phyloP scores from a whole-genome alignment of 1,140 invertebrate species.

The Adelges cooleyi region DNA sequence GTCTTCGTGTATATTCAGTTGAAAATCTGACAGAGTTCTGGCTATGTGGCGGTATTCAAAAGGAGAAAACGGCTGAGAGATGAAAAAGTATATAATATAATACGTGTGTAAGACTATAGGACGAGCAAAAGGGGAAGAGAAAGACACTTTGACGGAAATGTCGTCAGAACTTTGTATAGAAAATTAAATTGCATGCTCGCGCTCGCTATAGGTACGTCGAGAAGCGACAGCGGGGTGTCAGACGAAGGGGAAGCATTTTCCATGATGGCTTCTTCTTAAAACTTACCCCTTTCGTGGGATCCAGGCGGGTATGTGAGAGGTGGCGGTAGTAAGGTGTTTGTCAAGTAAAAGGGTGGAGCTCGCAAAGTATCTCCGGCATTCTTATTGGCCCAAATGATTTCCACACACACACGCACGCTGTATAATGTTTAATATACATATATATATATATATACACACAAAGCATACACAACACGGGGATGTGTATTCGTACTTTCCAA shows the following conservation, averaged over 20 bases:
- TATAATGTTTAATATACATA: background rate
- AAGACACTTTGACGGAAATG: slow-evolving; percentile 19
- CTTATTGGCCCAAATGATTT: slow-evolving; percentile 26
- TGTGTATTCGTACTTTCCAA: background rate
- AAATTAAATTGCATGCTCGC: slow-evolving; percentile 10
- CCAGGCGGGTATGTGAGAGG: background rate
- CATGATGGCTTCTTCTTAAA: slow-evolving; percentile 29
- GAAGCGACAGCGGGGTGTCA: background rate
- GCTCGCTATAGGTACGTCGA: background rate
- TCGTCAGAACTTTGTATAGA: slow-evolving; percentile 23
- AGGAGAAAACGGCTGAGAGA: background rate
- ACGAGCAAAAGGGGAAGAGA: background rate
- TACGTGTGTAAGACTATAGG: background rate
- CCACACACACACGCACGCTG: background rate
- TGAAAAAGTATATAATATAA: background rate
- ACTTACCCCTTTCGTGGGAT: background rate
- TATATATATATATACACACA: background rate
- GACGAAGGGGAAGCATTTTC: background rate
- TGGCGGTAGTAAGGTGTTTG: slow-evolving; percentile 18
- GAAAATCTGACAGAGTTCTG: slow-evolving; percentile 1
- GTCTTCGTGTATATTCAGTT: background rate
- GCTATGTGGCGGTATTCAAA: background rate
- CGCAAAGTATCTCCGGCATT: slow-evolving; percentile 26
- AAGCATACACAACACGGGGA: background rate
- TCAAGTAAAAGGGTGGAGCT: slow-evolving; percentile 22